Conservation (phyloP, 2,113 vertebrate species). For the Argyrosomus japonicus region DNA sequence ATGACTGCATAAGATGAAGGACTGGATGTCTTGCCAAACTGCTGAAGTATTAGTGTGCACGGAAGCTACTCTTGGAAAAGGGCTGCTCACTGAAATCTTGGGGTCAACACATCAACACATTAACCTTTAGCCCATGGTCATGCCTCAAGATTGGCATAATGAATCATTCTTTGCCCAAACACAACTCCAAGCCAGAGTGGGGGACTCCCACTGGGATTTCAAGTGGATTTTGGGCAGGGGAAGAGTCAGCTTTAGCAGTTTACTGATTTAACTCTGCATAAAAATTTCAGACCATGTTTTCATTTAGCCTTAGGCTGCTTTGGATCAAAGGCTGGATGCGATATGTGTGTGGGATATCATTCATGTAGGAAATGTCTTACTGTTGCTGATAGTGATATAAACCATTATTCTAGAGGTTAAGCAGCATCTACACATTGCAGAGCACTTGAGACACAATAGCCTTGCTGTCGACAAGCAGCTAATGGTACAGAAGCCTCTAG, state of each 20-base stretch:
- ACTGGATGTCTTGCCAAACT: slow-evolving; percentile 35
- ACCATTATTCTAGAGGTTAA: slow-evolving; percentile 28
- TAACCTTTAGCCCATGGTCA: slow-evolving; percentile 46
- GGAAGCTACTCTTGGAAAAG: not conserved
- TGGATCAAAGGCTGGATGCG: slow-evolving; percentile 6
- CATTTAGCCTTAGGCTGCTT: not conserved
- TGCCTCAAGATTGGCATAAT: slow-evolving; percentile 34
- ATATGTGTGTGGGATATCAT: not conserved
- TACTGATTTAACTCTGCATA: slow-evolving; percentile 15
- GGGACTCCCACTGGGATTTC: not conserved
- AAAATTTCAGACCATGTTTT: slow-evolving; percentile 32
- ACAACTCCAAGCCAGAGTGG: not conserved
- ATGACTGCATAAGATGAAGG: slow-evolving; percentile 46
- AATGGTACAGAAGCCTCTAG: slow-evolving; percentile 14
- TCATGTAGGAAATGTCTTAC: slow-evolving; percentile 4
- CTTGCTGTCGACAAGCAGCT: not conserved
- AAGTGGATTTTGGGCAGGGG: not conserved
- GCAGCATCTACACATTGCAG: slow-evolving; percentile 1
- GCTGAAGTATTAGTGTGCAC: not conserved
- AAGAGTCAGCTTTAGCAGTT: slow-evolving; percentile 14
- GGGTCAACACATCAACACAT: slow-evolving; percentile 43
- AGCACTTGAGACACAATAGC: not conserved
- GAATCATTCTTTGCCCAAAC: slow-evolving; percentile 38
- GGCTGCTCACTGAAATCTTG: slow-evolving; percentile 42
- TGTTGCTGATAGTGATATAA: slow-evolving; percentile 37